Conservation (phyloP, 1,140 invertebrate species). For the Drosophila sechellia region DNA sequence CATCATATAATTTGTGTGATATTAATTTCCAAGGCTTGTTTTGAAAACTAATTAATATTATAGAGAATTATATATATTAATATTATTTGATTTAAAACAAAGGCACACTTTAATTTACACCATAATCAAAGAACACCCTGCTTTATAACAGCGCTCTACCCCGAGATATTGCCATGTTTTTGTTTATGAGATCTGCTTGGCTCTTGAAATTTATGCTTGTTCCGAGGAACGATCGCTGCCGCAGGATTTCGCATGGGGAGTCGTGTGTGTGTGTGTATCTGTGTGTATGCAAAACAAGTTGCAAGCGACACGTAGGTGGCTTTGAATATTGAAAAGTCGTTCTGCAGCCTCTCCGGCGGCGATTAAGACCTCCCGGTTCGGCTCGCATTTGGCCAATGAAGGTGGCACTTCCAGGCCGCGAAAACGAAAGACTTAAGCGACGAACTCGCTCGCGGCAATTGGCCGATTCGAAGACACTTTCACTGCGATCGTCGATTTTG, state of each 20-base stretch:
- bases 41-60: no score
- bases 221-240: slow-evolving; percentile 27
- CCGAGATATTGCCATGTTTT: slow-evolving; percentile 15
- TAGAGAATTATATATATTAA: neutral
- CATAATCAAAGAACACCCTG: neutral
- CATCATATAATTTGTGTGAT: no score
- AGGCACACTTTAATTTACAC: no score
- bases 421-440: slow-evolving; percentile 68
- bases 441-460: slow-evolving; percentile 44
- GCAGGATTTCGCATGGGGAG: slow-evolving; percentile 26
- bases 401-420: slow-evolving; percentile 9
- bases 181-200: slow-evolving; percentile 17
- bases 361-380: slow-evolving; percentile 50
- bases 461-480: slow-evolving; percentile 59
- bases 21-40: no score
- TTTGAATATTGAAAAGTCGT: slow-evolving; percentile 67
- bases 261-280: slow-evolving; percentile 15
- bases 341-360: slow-evolving; percentile 52
- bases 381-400: slow-evolving; percentile 19
- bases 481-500: slow-evolving; percentile 55
- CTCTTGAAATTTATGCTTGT: slow-evolving; percentile 36
- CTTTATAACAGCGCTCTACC: neutral
- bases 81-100: neutral
- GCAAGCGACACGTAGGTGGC: slow-evolving; percentile 61
- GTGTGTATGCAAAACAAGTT: slow-evolving; percentile 59